Evolutionary conservation across 2,113 vertebrate species (phyloP), one percentile per base, ranked within the genome.

Genomic region (Gymnorhina tibicen): DNA sequence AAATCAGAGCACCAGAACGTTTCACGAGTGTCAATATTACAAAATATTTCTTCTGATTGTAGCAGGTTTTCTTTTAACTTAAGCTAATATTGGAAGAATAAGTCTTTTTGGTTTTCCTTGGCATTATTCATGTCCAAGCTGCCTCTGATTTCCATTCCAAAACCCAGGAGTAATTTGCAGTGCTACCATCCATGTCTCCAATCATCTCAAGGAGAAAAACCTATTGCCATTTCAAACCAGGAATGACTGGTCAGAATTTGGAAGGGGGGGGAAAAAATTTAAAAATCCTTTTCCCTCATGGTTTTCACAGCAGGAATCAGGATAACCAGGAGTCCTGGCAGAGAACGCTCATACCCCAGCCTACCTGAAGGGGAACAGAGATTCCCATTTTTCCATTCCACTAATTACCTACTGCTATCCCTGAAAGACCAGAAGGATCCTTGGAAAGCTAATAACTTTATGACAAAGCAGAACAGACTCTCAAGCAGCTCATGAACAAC

Each of bases 401-500:
- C 28, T 62, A 16, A 74, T 63, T 60, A 72, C 37, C 35, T 78
- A 5, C 2, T 74, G 14, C 82, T 77, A 35, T 53, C 55, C 60
- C 89, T 92, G 47, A 56, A 93, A 83, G 63, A 79, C 35, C 75
- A 93, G 68, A 49, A 90, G 20, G 44, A 66, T 47, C 55, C 33
- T 78, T 60, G 67, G 32, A 75, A 84, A 94, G 24, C 56, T 67
- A 63, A 46, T n/a, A 79, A 66, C 50, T 81, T 80, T 7, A 41
- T 87, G 76, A 84, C 93, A 93, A 84, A 95, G 85, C 75, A 92
- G 81, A 89, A 76, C 52, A 55, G 82, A 27, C 41, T 77, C 15
- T 93, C 72, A 74, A 95, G 86, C 58, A 92, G 83, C 85, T 95
- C 50, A 80, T 66, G 50, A 93, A 39, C 78, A 75, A 92, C 72